Evolutionary conservation across 2,888 invertebrate genomes (phyloP).

Genomic region (Coleophora deauratella): DNA sequence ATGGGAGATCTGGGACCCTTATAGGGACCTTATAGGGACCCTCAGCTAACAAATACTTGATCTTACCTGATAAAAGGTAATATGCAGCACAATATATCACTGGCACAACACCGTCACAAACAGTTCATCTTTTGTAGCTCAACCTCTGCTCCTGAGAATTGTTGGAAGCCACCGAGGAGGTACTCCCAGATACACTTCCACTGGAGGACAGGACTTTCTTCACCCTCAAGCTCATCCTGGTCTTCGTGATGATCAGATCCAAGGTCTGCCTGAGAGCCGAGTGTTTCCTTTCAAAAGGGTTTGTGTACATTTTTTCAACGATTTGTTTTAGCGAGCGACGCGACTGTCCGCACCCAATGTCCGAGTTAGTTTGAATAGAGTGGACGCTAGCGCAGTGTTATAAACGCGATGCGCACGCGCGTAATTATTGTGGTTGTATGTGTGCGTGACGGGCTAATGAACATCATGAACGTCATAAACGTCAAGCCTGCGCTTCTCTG

Average conservation of each 20-base stretch:
- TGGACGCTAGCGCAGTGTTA: conserved; percentile 34
- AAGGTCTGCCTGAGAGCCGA: conserved; percentile 78
- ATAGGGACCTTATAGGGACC: too few species aligned
- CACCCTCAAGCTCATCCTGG: conserved; percentile 50
- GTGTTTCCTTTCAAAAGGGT: conserved; percentile 81
- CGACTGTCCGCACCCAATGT: conserved; percentile 35
- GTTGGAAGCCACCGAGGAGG: conserved; percentile 44
- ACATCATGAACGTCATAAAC: not conserved
- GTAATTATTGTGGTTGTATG: conserved; percentile 1
- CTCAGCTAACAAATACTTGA: too few species aligned
- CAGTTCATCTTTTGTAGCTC: conserved; percentile 49
- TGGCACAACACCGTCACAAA: conserved; percentile 39
- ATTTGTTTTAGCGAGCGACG: conserved; percentile 9
- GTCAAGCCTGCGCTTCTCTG: not conserved
- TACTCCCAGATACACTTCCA: conserved; percentile 33
- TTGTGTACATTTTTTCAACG: conserved; percentile 74
- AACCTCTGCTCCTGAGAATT: conserved; percentile 24
- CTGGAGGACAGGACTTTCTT: conserved; percentile 38
- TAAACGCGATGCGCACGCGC: conserved; percentile 17
- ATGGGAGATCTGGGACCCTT: too few species aligned
- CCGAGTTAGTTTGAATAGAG: conserved; percentile 24
- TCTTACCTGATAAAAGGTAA: too few species aligned
- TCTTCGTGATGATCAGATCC: conserved; percentile 75
- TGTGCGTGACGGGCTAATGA: conserved; percentile 14
- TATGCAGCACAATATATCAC: conserved; percentile 33